These are phyloP conservation scores for Arothron firmamentum DNA, from an alignment of 2,113 vertebrate genomes.

Conservation along the genomic window DNA sequence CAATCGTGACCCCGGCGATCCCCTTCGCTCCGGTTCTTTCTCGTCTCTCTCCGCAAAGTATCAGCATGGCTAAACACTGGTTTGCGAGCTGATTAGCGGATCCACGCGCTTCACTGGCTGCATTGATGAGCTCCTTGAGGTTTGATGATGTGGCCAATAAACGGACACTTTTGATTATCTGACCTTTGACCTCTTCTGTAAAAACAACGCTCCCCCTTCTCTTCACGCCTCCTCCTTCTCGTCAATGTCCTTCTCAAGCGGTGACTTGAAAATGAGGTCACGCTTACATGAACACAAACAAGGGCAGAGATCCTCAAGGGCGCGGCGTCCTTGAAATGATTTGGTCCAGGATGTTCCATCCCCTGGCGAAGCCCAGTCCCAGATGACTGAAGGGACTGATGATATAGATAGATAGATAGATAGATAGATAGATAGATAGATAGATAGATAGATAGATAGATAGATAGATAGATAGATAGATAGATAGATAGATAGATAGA, in stretches of 20 bases:
- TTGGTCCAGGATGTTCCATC: slow-evolving; percentile 14
- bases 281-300: slow-evolving; percentile 58
- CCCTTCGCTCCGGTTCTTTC: slow-evolving; percentile 53
- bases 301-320: slow-evolving; percentile 15
- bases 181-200: slow-evolving; percentile 72
- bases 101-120: slow-evolving; percentile 75
- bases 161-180: slow-evolving; percentile 87
- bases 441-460: too few species aligned
- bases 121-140: slow-evolving; percentile 82
- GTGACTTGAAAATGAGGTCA: slow-evolving; percentile 57
- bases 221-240: slow-evolving; percentile 42
- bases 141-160: slow-evolving; percentile 89
- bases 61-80: slow-evolving; percentile 84
- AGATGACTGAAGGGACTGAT: too few species aligned
- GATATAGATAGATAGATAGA: too few species aligned
- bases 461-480: too few species aligned
- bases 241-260: slow-evolving; percentile 52
- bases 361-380: background rate
- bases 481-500: too few species aligned
- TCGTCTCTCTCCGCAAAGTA: slow-evolving; percentile 69
- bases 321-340: slow-evolving; percentile 30
- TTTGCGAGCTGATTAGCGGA: slow-evolving; percentile 82
- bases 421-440: too few species aligned
- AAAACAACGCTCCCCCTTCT: slow-evolving; percentile 28
- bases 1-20: slow-evolving; percentile 65